Base-by-base conservation (phyloP, 1,140 invertebrate genomes). In the Solen grandis region DNA sequence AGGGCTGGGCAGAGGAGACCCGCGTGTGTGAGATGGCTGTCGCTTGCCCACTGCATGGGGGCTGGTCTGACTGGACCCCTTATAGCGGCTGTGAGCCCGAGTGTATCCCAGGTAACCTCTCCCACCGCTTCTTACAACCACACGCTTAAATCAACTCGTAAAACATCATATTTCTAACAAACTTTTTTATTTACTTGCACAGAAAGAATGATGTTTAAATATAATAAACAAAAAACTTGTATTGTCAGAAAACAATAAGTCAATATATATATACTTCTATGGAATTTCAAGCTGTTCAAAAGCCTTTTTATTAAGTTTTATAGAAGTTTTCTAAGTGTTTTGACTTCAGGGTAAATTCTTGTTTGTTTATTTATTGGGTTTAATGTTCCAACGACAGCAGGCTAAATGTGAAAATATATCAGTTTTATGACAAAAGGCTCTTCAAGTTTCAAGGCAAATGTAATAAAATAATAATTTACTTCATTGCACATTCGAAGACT, bases 51-150 rank as follows among this genome's bases (percentile, higher is more conserved):
- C 84, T 88, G 29, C 74, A 90, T 66, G 89, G 89, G 19, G 57
- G 73, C 1, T 91, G 90, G 90, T 86, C 87, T 1, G 68, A 76
- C 13, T 91, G 90, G 90, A 84, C 87, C 0, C 38, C n/a, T 2
- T 78, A 29, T 46, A 55, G 63, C 19, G n/a, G 19, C 31, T 78
- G 75, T 60, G 22, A 29, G 35, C 63, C 54, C 3, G 75, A 78
- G 38, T 78, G 75, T 50, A 33, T 50, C 10, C 14, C 29, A 77
- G 74, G 74, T 77, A 65, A 31, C n/a, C n/a, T n/a, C n/a, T n/a
- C n/a, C n/a, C n/a, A n/a, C n/a, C n/a, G n/a, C n/a, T n/a, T n/a
- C n/a, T n/a, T n/a, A n/a, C n/a, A n/a, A n/a, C n/a, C n/a, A n/a
- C n/a, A n/a, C n/a, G n/a, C n/a, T n/a, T n/a, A n/a, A n/a, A n/a